Evolutionary conservation across 1,140 invertebrate species (phyloP), one percentile per base, ranked within the genome.

Genomic region (Triops cancriformis): DNA sequence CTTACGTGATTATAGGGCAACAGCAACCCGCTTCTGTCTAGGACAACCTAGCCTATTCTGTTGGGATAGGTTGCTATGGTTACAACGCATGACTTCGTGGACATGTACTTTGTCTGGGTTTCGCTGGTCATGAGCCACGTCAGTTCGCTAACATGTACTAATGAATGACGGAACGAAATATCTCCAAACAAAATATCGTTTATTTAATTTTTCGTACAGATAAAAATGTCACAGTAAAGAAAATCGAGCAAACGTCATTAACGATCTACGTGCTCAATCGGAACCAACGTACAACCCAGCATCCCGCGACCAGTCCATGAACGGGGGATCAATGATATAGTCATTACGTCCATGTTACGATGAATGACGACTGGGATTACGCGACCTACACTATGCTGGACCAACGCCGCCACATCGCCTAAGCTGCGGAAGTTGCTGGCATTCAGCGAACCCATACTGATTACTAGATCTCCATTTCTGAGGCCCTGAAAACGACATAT

Each of bases 391-490:
- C 91, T 94, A 82, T 93, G 90, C 77, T 90, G 87, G 7, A 96
- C 92, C 26, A 96, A 83, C 73, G 87, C 85, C 5, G 88, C 87
- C 12, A 89, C 84, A 84, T 94, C 90, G 26, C 86, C 85, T 1
- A 94, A 82, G 72, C 87, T 86, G 72, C 87, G 86, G 82, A 94
- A 96, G 85, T 96, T 97, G 10, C 83, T 85, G 26, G 84, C 83
- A 80, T 90, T 91, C 1, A 96, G 84, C 0, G 93, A 93, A n/a
- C 94, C 95, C 88, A 97, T 95, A 81, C 93, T 87, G 1, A 93
- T 80, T 6, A 97, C 86, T 51, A 89, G 84, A 86, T 96, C 95
- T 72, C 90, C 88, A 28, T 88, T 87, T 81, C 87, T 83, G 3
- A 96, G 84, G n/a, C 94, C 94, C 93, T 95, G 82, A 72, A 86